Evolutionary conservation across 2,888 invertebrate species (phyloP).

Genomic region (Temnothorax ravouxi): DNA sequence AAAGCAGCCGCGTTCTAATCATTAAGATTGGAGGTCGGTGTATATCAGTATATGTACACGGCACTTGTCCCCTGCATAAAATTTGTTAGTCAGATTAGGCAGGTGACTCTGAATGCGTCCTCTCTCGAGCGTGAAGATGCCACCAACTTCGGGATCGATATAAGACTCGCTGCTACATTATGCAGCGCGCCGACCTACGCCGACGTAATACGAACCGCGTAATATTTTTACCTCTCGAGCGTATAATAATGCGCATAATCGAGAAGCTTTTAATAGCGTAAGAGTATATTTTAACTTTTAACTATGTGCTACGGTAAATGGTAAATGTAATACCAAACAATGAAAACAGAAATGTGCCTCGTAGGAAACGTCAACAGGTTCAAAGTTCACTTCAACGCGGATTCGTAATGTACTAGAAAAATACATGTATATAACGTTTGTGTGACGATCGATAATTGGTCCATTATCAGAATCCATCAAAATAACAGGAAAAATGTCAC

Average conservation of each 20-base stretch:
- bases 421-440: not conserved
- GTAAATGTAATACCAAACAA: not conserved
- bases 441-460: not conserved
- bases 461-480: not conserved
- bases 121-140: conserved; percentile 36
- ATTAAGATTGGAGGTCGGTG: conserved; percentile 49
- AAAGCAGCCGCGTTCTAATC: conserved; percentile 42
- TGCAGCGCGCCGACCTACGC: conserved; percentile 5
- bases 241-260: not conserved
- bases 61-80: conserved; percentile 43
- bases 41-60: conserved; percentile 3
- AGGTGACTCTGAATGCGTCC: conserved; percentile 65
- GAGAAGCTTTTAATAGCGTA: not conserved
- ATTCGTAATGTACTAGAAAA: not conserved
- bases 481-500: not conserved
- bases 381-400: not conserved
- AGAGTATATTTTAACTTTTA: not conserved
- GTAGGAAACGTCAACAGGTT: not conserved
- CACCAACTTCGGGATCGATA: conserved; percentile 48
- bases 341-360: not conserved
- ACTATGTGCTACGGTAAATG: not conserved
- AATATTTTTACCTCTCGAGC: not conserved
- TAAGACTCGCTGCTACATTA: conserved; percentile 32
- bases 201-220: not conserved
- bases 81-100: conserved; percentile 72